Base-by-base conservation (phyloP, 2,797 vertebrate species). In the Sebastes steindachneri region DNA sequence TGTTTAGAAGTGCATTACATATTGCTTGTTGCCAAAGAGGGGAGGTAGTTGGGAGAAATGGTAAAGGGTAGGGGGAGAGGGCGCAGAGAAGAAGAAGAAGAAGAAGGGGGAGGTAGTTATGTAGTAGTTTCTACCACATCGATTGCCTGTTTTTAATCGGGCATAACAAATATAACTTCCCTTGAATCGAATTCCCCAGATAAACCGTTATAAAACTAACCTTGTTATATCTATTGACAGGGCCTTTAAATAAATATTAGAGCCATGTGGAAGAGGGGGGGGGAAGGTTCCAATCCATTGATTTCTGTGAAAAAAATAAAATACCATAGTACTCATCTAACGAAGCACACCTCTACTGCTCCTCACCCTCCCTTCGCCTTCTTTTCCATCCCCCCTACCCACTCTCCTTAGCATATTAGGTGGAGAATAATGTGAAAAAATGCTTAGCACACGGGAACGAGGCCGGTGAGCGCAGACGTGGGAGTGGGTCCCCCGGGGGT, bases 161-260 rank as follows among this genome's bases (percentile, higher is more conserved):
- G 95, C 88, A 96, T 96, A 96, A 95, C 95, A 96, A 96, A 96
- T 75, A 97, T 95, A 96, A 96, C 93, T 96, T 97, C 95, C 94
- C 94, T 96, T 95, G 86, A 96, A 96, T 97, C 94, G 83, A 96
- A 97, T 96, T 96, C 96, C 95, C 95, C 80, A 88, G 92, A 91
- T 96, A 96, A 96, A 95, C 92, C 89, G 94, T 96, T 95, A 96
- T 96, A 97, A 97, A 97, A 96, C 94, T 97, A 97, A 97, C 96
- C 96, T 97, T 96, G 95, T 97, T 97, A 96, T 95, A 97, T 97
- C 96, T 97, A 98, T 98, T 97, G 97, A 97, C 96, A 96, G 95
- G 95, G 96, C 96, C 97, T 94, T 97, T 95, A 97, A 97, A 97
- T 97, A 98, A 97, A 97, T 97, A 97, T 97, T 96, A 96, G 92